Evolutionary conservation across 2,113 vertebrate species (phyloP).

Genomic region (Platycercus adscitus): DNA sequence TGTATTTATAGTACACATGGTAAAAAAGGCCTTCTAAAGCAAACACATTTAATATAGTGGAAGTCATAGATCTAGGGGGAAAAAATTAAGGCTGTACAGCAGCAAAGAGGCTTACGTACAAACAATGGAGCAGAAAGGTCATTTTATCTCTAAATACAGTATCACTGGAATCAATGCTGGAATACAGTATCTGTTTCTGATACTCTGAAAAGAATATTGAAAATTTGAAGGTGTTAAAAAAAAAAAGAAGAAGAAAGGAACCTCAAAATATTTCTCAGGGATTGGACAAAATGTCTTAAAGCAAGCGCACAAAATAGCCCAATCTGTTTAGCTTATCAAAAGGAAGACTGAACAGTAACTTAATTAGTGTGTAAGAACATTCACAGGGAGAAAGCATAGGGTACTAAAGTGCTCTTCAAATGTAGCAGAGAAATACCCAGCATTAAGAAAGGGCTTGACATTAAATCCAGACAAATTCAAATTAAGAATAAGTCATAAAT

Average conservation of each 20-base stretch:
- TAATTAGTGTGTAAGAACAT: not conserved
- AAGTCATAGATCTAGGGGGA: not conserved
- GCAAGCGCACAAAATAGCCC: not conserved
- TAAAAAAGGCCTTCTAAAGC: not conserved
- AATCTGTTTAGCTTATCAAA: not conserved
- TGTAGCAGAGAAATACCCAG: not conserved
- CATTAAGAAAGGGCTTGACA: not conserved
- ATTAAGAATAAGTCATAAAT: not conserved
- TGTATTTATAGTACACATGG: not conserved
- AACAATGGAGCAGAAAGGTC: not conserved
- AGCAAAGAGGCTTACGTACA: not conserved
- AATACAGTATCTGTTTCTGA: not conserved
- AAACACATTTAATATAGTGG: not conserved
- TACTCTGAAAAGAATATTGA: not conserved
- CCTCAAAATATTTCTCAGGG: not conserved
- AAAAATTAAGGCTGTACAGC: not conserved
- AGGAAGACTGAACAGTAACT: not conserved
- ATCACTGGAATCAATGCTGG: not conserved
- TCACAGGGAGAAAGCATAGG: not conserved
- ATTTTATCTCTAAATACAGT: not conserved
- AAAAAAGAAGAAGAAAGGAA: not conserved
- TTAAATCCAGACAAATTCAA: slow-evolving; percentile 13
- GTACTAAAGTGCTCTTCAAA: not conserved
- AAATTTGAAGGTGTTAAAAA: not conserved
- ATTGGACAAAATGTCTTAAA: not conserved